Base-by-base conservation (phyloP, 1,140 invertebrate species). In the Bursaphelenchus mucronatus region DNA sequence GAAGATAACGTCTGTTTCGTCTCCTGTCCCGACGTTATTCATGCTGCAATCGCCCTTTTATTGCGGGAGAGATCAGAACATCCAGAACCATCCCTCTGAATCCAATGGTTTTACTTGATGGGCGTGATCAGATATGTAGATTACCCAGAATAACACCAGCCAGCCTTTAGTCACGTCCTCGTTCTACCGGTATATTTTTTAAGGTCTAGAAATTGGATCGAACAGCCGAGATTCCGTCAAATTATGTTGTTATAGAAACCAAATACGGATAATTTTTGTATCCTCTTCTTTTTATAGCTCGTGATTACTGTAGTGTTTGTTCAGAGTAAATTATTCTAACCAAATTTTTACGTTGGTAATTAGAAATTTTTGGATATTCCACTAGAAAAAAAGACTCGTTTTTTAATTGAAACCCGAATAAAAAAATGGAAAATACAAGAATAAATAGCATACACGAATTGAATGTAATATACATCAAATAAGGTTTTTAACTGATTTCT, bases 11-110 rank as follows among this genome's bases (percentile, higher is more conserved):
- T 43, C 30, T 74, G 71, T 49, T 72, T 72, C 47, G 71, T 72
- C 39, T 74, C 71, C 6, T 73, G 69, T 66, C 70, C 70, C 19
- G 70, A 72, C 45, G 70, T 72, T 21, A 70, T 72, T 30, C 70
- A 72, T 63, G 70, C 70, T 17, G 59, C 70, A 13, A 65, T 71
- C 21, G 19, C 15, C 17, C 63, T 62, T n/a, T 30, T 66, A 17
- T n/a, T 66, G 8, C 21, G 41, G 15, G 64, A 59, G 30, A 30
- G 30, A 30, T 30, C 15, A 19, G 5, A 13, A 44, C 2, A 0
- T 17, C 55, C 55, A 3, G 30, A 30, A 30, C 30, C 30, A 30
- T 30, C 30, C 30, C 30, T 30, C 5, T 30, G 30, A 30, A 30
- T 30, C 30, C 30, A 30, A 30, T 30, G 2, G 5, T 30, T 30